A percentile compares a stretch with the other conserved stretches of the same genome.
Conservation (phyloP, 2,113 vertebrate genomes). For the Romanogobio albipinnatus region DNA sequence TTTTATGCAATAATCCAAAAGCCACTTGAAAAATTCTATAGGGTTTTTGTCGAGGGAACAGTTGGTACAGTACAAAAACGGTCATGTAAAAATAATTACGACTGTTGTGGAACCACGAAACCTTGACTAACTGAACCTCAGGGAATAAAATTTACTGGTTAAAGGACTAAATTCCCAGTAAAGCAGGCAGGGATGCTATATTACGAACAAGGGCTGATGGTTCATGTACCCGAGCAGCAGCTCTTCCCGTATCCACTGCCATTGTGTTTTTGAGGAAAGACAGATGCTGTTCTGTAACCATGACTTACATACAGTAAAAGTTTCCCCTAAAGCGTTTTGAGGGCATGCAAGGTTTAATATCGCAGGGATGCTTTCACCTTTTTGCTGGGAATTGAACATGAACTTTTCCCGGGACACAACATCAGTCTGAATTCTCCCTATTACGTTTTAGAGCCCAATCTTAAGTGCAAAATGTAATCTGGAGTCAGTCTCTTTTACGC, state of each 20-base stretch:
- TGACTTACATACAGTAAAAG: neutral
- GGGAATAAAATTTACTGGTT: neutral
- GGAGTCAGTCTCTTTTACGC: conserved; percentile 63
- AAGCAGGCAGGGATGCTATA: neutral
- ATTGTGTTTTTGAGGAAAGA: conserved; percentile 19
- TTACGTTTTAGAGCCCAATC: conserved; percentile 51
- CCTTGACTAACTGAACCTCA: neutral
- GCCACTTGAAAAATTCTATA: too few relatives aligned
- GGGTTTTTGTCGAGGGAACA: too few relatives aligned
- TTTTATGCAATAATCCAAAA: too few relatives aligned
- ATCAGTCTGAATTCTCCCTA: conserved; percentile 44
- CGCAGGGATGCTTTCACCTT: neutral
- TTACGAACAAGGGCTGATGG: neutral
- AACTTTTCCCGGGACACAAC: conserved; percentile 16
- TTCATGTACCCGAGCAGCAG: neutral
- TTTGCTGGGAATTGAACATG: conserved; percentile 15
- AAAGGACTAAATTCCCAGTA: neutral
- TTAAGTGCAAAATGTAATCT: conserved; percentile 65
- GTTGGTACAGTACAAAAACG: neutral
- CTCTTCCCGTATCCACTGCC: neutral
- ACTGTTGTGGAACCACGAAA: neutral
- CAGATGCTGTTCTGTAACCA: neutral
- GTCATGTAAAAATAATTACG: neutral
- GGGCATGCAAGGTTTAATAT: neutral
- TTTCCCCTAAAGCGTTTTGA: neutral